Base-by-base conservation (phyloP, 2,113 vertebrate species). In the Leucopsar rothschildi region DNA sequence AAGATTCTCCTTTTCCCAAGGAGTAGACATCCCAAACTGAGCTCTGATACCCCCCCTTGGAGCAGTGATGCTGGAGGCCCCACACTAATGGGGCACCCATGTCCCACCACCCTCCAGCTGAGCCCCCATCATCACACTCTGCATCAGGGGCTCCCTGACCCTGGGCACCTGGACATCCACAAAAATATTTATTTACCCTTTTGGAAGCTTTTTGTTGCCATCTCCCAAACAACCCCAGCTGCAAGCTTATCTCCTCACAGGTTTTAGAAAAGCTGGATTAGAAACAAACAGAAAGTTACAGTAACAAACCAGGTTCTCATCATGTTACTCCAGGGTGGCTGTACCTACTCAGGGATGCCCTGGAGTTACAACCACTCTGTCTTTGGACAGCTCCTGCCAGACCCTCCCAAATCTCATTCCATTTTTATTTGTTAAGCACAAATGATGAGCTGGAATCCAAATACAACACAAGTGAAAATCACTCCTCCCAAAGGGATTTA, bases 71-170 rank as follows among this genome's bases (percentile, higher is more conserved):
- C 49, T 59, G 44, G 25, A 92, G 56, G 11, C 27, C 20, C 57
- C 68, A 25, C 4, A 1, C 13, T 17, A 18, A 24, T 0, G 0
- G 4, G 14, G 10, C 50, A 35, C 12, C 66, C 0, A 0, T 6
- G 3, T 63, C 72, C 55, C 63, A 57, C 27, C 2, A 3, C 16
- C 20, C 33, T 76, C 31, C 27, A 27, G 31, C 8, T 39, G 27
- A 91, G 57, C 50, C 21, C 60, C 40, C 40, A 17, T 4, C 63
- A 14, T 35, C 63, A 7, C 3, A 4, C 39, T 24, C 61, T 47
- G 37, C 6, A 8, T 6, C 42, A 33, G 19, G 24, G 25, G 2
- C 20, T 56, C 50, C 47, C 50, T 21, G 12, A 9, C 77, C 42
- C 59, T 56, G 28, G 63, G n/a, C 68, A 60, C 42, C 37, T 63